phyloP scores from a whole-genome alignment of 2,113 vertebrate genomes.

The Chamaea fasciata region DNA sequence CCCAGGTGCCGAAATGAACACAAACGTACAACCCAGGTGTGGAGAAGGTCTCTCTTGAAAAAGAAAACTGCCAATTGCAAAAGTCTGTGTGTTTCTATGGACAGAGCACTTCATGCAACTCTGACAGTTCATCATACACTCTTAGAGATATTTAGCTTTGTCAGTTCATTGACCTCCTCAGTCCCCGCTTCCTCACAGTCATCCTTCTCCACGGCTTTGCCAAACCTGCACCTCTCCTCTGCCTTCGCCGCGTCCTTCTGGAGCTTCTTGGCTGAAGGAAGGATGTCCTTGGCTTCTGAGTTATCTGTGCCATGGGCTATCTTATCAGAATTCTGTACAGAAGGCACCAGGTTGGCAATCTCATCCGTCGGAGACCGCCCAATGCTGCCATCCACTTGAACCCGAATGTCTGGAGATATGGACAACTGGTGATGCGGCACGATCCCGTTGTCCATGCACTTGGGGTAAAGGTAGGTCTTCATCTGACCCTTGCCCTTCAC shows the following conservation, averaged over 20 bases:
- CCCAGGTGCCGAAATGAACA: conserved; percentile 52
- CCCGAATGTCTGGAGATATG: conserved; percentile 93
- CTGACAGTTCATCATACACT: conserved; percentile 77
- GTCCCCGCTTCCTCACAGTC: conserved; percentile 65
- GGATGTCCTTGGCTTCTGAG: conserved; percentile 57
- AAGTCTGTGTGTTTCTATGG: conserved; percentile 52
- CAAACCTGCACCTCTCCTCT: conserved; percentile 56
- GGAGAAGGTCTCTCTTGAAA: conserved; percentile 47
- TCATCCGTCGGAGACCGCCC: conserved; percentile 96
- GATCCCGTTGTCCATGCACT: conserved; percentile 81
- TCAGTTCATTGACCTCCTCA: conserved; percentile 80
- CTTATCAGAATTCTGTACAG: conserved; percentile 69
- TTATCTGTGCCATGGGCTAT: conserved; percentile 45
- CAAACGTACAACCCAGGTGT: conserved; percentile 33
- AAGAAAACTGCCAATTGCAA: conserved; percentile 49
- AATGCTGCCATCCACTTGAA: conserved; percentile 97
- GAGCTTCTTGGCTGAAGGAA: conserved; percentile 57
- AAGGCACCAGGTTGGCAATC: conserved; percentile 87
- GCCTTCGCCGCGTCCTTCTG: conserved; percentile 41
- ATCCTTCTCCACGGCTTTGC: conserved; percentile 55
- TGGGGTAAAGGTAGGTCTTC: conserved; percentile 98
- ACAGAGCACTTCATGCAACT: conserved; percentile 66
- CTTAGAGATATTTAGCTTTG: conserved; percentile 84
- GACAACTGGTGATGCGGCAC: conserved; percentile 83
- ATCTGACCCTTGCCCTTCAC: conserved; percentile 99